Conservation (phyloP, 2,797 vertebrate species). For the Urosaurus nigricauda region DNA sequence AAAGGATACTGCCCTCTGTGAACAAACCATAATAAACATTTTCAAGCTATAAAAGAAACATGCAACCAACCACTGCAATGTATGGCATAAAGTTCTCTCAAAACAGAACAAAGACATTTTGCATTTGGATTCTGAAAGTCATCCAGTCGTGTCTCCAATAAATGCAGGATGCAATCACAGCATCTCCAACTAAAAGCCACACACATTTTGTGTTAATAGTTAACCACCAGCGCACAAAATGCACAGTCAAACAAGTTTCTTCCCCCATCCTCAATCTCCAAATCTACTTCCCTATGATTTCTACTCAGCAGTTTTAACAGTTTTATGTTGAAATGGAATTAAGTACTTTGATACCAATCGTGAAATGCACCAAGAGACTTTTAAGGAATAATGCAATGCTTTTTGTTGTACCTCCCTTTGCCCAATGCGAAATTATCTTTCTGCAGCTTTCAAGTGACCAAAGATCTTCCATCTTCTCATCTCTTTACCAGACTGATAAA, state of each 20-base stretch:
- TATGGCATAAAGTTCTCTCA: neutral
- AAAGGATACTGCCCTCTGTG: neutral
- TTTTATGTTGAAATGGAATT: neutral
- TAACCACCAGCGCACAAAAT: no score
- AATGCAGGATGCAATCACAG: neutral
- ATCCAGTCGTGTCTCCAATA: no score
- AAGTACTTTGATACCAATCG: neutral
- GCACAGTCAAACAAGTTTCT: no score
- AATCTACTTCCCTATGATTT: no score
- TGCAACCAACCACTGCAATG: neutral
- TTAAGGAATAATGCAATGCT: neutral
- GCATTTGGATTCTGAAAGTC: neutral
- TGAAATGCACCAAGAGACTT: neutral
- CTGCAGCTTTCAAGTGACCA: neutral
- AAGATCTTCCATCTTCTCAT: neutral
- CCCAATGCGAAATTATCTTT: neutral
- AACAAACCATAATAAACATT: neutral
- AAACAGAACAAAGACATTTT: neutral
- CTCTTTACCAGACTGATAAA: neutral
- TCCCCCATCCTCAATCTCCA: no score
- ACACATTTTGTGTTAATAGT: neutral
- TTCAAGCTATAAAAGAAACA: neutral
- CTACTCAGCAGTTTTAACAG: no score
- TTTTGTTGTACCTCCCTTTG: neutral
- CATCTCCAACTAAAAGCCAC: neutral